Conservation (phyloP, 2,888 invertebrate genomes). For the Pollenia griseotomentosa region DNA sequence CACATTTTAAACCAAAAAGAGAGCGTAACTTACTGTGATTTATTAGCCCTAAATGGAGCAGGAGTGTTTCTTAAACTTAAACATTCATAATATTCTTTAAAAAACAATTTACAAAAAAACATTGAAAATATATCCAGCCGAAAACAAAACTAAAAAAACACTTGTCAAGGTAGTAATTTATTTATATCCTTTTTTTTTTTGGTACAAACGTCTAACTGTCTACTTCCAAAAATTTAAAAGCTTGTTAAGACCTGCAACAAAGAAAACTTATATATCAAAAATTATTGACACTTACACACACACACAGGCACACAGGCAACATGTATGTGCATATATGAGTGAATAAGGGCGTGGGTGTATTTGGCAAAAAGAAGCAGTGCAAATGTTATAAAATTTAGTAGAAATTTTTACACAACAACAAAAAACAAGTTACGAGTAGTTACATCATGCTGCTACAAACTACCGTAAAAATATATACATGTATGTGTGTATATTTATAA, state of each 20-base stretch:
- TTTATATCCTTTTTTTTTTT: background rate
- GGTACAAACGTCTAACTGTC: constrained; percentile 11
- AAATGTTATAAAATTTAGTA: constrained; percentile 3
- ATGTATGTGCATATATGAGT: no score
- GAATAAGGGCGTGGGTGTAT: no score
- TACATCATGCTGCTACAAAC: constrained; percentile 7
- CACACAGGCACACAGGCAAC: background rate
- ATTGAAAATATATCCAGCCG: no score
- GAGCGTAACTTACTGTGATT: no score
- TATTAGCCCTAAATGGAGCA: no score
- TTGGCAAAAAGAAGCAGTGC: background rate
- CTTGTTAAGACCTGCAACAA: background rate
- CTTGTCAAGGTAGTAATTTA: background rate
- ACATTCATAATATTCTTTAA: no score
- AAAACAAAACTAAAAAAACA: background rate
- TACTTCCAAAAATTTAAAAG: background rate
- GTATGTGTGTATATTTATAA: background rate
- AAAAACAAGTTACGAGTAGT: background rate
- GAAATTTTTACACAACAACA: background rate
- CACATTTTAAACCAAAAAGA: no score
- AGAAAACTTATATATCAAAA: constrained; percentile 9
- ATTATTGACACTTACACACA: background rate
- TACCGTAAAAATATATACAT: background rate
- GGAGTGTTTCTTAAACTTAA: no score
- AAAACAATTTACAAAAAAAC: no score